Evolutionary conservation across 1,140 invertebrate species (phyloP).

Genomic region (Drosophila suzukii): DNA sequence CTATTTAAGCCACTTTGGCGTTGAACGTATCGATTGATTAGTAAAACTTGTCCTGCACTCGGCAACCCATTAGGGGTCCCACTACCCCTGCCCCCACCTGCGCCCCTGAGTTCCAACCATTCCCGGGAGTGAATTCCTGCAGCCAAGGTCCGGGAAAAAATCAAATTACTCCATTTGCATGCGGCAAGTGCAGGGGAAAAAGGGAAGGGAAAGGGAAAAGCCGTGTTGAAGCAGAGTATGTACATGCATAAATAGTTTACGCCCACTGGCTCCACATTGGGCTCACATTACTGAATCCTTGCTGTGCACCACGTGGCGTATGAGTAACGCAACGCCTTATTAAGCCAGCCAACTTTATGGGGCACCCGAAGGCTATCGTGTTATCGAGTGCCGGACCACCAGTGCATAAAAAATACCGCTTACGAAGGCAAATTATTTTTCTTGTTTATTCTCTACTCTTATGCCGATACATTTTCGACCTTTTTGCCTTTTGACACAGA

Average conservation of each 20-base stretch:
- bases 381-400: conserved; percentile 4
- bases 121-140: conserved; percentile 21
- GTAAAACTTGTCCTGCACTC: conserved; percentile 18
- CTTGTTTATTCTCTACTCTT: conserved; percentile 8
- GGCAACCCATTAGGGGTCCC: conserved; percentile 28
- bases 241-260: conserved; percentile 45
- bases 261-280: conserved; percentile 6
- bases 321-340: conserved; percentile 73
- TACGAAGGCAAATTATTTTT: conserved; percentile 18
- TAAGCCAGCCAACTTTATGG: conserved; percentile 29
- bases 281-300: conserved; percentile 51
- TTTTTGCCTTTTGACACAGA: conserved; percentile 23
- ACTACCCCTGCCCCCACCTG: not conserved
- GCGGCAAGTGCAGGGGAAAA: conserved; percentile 8
- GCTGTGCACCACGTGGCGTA: conserved; percentile 67
- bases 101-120: not conserved
- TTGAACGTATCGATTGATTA: conserved; percentile 37
- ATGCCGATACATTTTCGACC: not conserved
- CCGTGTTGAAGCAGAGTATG: conserved; percentile 30
- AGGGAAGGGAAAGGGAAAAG: not conserved
- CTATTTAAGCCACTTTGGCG: not conserved
- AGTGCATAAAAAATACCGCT: conserved; percentile 18
- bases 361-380: not conserved
- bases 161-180: conserved; percentile 58
- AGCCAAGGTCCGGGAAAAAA: conserved; percentile 43